Percentiles rank a stretch among this genome's conserved stretches.
Evolutionary conservation across 2,888 invertebrate genomes (phyloP).

Genomic region (Flexamia atlantica): DNA sequence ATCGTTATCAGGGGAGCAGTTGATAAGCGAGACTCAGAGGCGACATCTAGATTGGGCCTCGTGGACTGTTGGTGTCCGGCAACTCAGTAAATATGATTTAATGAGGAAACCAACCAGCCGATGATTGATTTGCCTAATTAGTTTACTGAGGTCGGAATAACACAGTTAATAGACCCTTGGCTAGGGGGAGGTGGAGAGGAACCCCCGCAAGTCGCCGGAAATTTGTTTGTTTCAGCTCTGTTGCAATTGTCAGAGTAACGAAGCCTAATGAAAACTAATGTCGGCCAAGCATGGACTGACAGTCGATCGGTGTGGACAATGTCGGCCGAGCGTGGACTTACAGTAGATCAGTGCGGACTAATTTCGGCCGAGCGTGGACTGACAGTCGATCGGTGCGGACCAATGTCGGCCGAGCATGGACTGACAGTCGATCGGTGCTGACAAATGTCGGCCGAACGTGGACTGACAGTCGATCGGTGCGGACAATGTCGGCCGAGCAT

Average conservation of each 20-base stretch:
- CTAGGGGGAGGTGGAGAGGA: slow-evolving; percentile 12
- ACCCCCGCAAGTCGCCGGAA: slow-evolving; percentile 57
- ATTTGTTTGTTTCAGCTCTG: slow-evolving; percentile 58
- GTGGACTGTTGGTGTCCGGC: neutral
- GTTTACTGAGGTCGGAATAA: slow-evolving; percentile 52
- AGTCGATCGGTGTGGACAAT: slow-evolving; percentile 35
- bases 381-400: slow-evolving; percentile 62
- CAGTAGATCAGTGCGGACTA: slow-evolving; percentile 65
- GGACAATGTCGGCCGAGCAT: slow-evolving; percentile 61
- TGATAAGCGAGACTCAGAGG: neutral
- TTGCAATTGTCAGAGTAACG: slow-evolving; percentile 58
- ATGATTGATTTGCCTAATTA: slow-evolving; percentile 50
- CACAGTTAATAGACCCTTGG: slow-evolving; percentile 48
- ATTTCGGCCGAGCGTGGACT: slow-evolving; percentile 56
- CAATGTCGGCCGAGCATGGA: slow-evolving; percentile 60
- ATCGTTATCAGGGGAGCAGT: slow-evolving; percentile 7
- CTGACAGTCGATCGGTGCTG: slow-evolving; percentile 41
- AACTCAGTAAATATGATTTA: neutral
- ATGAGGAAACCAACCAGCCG: slow-evolving; percentile 32
- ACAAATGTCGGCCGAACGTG: slow-evolving; percentile 62
- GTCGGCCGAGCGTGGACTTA: slow-evolving; percentile 36
- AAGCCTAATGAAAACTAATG: slow-evolving; percentile 66
- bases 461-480: slow-evolving; percentile 42
- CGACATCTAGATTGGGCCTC: neutral
- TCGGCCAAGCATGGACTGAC: slow-evolving; percentile 42